These are phyloP conservation scores for Andrena hattorfiana DNA, from an alignment of 2,888 invertebrate genomes.

Conservation along the genomic window DNA sequence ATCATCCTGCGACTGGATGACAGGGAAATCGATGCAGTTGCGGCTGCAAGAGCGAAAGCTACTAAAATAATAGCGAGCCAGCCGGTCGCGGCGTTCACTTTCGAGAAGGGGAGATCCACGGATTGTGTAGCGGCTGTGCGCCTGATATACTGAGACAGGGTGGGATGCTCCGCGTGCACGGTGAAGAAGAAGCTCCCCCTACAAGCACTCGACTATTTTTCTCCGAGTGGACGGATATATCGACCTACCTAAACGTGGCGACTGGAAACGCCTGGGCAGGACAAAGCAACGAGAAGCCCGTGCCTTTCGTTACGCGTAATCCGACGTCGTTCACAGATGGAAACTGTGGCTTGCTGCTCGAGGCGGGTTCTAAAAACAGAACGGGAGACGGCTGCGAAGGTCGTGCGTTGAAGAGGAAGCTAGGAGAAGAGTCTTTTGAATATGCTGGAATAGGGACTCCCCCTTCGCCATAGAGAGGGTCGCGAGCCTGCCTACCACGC, in stretches of 20 bases:
- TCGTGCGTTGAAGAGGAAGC: conserved; percentile 47
- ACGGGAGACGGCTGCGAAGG: conserved; percentile 59
- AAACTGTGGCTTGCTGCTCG: conserved; percentile 85
- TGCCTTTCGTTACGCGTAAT: conserved; percentile 82
- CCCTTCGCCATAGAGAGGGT: conserved; percentile 28
- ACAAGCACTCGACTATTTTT: conserved; percentile 35
- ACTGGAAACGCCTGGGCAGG: conserved; percentile 91
- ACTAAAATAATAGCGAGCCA: background rate
- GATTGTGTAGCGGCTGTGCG: conserved; percentile 21
- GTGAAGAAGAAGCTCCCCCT: background rate
- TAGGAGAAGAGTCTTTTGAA: conserved; percentile 45
- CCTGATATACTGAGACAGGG: conserved; percentile 74
- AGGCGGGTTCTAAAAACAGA: conserved; percentile 85
- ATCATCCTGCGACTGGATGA: background rate
- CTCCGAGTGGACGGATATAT: conserved; percentile 56
- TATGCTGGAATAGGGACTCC: conserved; percentile 77
- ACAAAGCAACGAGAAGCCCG: conserved; percentile 88
- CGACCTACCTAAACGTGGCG: conserved; percentile 90
- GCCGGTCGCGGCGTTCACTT: background rate
- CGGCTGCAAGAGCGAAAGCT: background rate
- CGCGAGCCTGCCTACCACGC: background rate
- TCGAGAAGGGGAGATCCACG: background rate
- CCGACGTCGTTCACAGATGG: conserved; percentile 82
- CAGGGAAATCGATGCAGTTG: background rate
- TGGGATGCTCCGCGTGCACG: conserved; percentile 35